Base-by-base conservation (phyloP, 2,797 vertebrate genomes). In the Glossophaga mutica region DNA sequence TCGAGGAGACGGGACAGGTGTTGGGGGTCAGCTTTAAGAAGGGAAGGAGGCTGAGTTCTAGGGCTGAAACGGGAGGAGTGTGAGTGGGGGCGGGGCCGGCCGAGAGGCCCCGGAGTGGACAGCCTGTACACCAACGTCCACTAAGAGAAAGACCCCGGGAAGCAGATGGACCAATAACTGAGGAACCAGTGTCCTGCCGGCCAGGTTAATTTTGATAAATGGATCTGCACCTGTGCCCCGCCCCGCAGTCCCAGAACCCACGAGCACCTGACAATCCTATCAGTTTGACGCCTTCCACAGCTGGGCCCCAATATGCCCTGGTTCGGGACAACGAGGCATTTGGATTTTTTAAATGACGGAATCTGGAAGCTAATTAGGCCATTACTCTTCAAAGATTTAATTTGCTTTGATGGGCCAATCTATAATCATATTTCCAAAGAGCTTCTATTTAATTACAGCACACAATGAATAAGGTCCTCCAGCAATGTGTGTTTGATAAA, bases 391-490 rank as follows among this genome's bases (percentile, higher is more conserved):
- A 97, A 97, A 97, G 96, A 91, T 98, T 97, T 98, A 90, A 97
- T 98, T 98, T 98, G 85, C 84, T 95, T 94, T 92, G 65, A 96
- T 95, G 79, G 93, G 79, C 94, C 93, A 62, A 97, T 94, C 83
- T 89, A 59, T 93, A 90, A 86, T 93, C 91, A 90, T 97, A 97
- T 97, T 97, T 97, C 95, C 94, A 97, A 97, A 94, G 96, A 88
- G 95, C 96, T 97, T 97, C 96, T 97, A 95, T 95, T 94, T 98
- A 98, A 97, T 98, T 98, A 96, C 94, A 87, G 96, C 87, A 97
- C 68, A 59, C 97, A 88, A 97, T 94, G 93, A 98, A 97, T 93
- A 81, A 97, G 95, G 88, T 97, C 96, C 96, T 96, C 90, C 77
- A 97, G 91, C 65, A 97, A 87, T 94, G 96, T 96, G 46, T 57